phyloP scores from a whole-genome alignment of 2,113 vertebrate species.

The Notarius lentiginosus region DNA sequence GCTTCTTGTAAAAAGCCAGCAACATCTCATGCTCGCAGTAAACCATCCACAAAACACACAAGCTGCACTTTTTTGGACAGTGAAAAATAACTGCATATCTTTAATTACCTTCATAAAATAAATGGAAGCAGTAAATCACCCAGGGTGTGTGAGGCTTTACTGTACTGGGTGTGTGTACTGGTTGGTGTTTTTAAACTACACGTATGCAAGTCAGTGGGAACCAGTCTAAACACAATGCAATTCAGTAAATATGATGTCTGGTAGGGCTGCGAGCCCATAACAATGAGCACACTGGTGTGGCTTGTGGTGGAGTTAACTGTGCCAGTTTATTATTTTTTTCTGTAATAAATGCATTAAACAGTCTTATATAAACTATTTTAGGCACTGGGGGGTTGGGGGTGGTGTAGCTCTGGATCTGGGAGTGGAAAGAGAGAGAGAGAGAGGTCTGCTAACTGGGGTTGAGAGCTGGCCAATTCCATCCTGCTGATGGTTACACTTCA shows the following conservation, averaged over 20 bases:
- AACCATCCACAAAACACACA: slow-evolving; percentile 61
- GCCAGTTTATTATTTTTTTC: slow-evolving; percentile 60
- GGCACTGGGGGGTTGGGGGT: slow-evolving; percentile 55
- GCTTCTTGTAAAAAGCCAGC: slow-evolving; percentile 69
- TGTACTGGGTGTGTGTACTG: slow-evolving; percentile 42
- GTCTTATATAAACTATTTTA: slow-evolving; percentile 73
- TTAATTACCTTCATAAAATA: slow-evolving; percentile 75
- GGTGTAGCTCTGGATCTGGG: slow-evolving; percentile 33
- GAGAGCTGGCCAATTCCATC: slow-evolving; percentile 63
- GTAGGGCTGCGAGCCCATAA: slow-evolving; percentile 46
- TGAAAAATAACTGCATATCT: slow-evolving; percentile 64
- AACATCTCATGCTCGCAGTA: slow-evolving; percentile 63
- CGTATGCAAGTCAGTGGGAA: slow-evolving; percentile 43
- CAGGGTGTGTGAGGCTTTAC: slow-evolving; percentile 34
- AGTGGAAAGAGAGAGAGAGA: slow-evolving; percentile 20
- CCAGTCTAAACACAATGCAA: slow-evolving; percentile 41
- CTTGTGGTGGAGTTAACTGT: slow-evolving; percentile 31
- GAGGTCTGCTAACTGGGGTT: slow-evolving; percentile 41
- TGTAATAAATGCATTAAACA: slow-evolving; percentile 70
- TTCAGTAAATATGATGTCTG: slow-evolving; percentile 43
- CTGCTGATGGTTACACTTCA: slow-evolving; percentile 65
- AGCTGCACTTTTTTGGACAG: slow-evolving; percentile 66
- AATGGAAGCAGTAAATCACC: slow-evolving; percentile 67
- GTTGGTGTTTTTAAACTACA: not conserved
- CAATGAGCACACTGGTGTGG: slow-evolving; percentile 46